These are phyloP conservation scores for Drosophila sulfurigaster DNA, from an alignment of 1,140 invertebrate species.

Conservation along the genomic window DNA sequence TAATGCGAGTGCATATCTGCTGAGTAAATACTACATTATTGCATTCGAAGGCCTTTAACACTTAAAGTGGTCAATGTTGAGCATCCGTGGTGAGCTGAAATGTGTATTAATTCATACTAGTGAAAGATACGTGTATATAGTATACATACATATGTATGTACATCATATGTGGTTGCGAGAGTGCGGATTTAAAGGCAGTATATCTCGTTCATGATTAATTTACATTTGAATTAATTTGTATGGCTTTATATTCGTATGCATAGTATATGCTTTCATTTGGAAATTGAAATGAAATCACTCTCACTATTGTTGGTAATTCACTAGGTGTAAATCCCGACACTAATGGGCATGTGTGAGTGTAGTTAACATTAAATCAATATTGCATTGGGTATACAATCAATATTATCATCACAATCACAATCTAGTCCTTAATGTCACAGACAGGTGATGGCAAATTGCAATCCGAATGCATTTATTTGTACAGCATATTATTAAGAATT, in stretches of 20 bases:
- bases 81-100: background rate
- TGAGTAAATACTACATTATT: background rate
- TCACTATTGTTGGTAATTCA: constrained; percentile 1
- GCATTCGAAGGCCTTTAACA: background rate
- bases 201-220: background rate
- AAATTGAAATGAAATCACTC: background rate
- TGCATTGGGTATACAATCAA: constrained; percentile 8
- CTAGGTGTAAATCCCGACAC: background rate
- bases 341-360: background rate
- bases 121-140: background rate
- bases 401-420: constrained; percentile 1
- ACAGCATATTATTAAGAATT: constrained; percentile 4
- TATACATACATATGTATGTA: background rate
- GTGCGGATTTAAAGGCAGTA: background rate
- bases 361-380: background rate
- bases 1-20: background rate
- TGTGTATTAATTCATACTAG: constrained; percentile 1
- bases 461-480: background rate
- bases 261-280: background rate
- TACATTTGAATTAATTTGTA: constrained; percentile 16
- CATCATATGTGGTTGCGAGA: background rate
- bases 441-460: background rate
- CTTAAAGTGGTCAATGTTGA: constrained; percentile 5
- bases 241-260: background rate
- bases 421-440: background rate